Percentiles rank a stretch among this genome's conserved stretches.
These are phyloP conservation scores for Paelopatides confundens DNA, from an alignment of 53 echinoderm and acorn worm genomes.

Conservation along the genomic window DNA sequence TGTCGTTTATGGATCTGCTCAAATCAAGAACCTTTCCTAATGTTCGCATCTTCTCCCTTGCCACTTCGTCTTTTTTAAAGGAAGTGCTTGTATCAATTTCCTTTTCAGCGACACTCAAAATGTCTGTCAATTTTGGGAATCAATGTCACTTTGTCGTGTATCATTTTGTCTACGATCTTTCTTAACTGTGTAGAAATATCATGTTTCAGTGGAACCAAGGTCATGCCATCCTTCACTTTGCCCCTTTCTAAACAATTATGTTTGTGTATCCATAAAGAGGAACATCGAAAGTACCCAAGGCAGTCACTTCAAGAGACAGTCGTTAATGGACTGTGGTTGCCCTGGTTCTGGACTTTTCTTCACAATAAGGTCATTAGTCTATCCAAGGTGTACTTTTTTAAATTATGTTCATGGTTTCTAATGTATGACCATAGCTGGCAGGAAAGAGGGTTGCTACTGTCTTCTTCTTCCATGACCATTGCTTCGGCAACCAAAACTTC, in stretches of 20 bases:
- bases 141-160: not conserved
- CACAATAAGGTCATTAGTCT: not conserved
- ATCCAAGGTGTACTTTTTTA: not conserved
- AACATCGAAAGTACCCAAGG: not conserved
- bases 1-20: not conserved
- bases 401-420: slow-evolving; percentile 30
- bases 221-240: slow-evolving; percentile 8
- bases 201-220: slow-evolving; percentile 1
- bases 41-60: slow-evolving; percentile 47
- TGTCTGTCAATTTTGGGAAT: slow-evolving; percentile 42
- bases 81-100: not conserved
- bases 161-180: not conserved
- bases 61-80: not conserved
- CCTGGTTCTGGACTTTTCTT: slow-evolving; percentile 11
- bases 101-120: slow-evolving; percentile 10
- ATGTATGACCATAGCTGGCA: not conserved
- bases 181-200: not conserved
- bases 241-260: slow-evolving; percentile 9
- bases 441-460: not conserved
- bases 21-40: not conserved
- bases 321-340: not conserved
- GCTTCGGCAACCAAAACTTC: not conserved
- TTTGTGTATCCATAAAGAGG: slow-evolving; percentile 23
- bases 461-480: slow-evolving; percentile 6
- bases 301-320: slow-evolving; percentile 22